These are phyloP conservation scores for Aramus guarauna DNA, from an alignment of 2,113 vertebrate genomes.

Conservation along the genomic window DNA sequence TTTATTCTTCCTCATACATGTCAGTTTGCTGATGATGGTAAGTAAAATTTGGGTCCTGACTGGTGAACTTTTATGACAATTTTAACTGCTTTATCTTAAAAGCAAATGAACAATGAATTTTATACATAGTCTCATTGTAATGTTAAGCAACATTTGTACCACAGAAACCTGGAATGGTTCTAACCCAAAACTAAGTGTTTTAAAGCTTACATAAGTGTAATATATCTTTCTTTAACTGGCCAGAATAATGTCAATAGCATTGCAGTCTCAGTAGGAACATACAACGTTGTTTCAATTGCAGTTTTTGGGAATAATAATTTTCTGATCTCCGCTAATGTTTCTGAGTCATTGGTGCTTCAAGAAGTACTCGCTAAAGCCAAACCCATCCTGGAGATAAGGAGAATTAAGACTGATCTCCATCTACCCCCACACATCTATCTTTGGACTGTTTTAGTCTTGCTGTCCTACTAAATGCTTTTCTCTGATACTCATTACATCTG, in stretches of 20 bases:
- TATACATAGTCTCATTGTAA: neutral
- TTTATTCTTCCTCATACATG: neutral
- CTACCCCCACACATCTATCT: neutral
- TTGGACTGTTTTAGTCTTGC: neutral
- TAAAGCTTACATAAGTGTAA: neutral
- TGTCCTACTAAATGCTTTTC: neutral
- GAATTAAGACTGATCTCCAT: neutral
- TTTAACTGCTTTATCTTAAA: neutral
- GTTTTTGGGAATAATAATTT: neutral
- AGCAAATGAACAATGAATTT: neutral
- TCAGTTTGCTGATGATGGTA: neutral
- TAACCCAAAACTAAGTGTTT: neutral
- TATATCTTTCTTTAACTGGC: neutral
- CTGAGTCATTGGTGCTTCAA: neutral
- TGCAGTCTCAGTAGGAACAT: neutral
- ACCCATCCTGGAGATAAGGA: neutral
- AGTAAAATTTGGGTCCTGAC: neutral
- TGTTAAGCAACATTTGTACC: neutral
- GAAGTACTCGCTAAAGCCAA: neutral
- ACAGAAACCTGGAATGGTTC: neutral
- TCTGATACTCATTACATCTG: neutral
- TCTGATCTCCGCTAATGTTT: neutral
- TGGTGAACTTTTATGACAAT: neutral
- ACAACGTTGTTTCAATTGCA: neutral
- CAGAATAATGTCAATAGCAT: neutral